Evolutionary conservation across 2,113 vertebrate genomes (phyloP).

Genomic region (Megaceryle maxima): DNA sequence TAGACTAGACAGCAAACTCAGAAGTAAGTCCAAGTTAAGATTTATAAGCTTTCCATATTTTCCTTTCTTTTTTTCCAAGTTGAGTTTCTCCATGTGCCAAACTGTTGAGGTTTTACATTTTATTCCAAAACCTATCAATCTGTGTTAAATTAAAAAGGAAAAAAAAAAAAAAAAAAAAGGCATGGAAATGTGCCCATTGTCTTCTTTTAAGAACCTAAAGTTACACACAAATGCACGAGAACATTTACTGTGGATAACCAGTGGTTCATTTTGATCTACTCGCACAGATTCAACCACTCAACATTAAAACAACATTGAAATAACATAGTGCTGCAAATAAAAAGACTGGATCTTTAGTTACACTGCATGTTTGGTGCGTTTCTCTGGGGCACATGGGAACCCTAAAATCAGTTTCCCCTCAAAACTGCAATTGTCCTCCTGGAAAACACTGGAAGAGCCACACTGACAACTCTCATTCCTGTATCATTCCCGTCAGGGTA

Average conservation of each 20-base stretch:
- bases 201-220: slow-evolving; percentile 65
- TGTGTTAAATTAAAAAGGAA: slow-evolving; percentile 41
- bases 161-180: slow-evolving; percentile 25
- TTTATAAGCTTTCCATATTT: slow-evolving; percentile 68
- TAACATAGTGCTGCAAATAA: not conserved
- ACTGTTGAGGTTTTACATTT: slow-evolving; percentile 63
- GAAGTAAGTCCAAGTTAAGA: slow-evolving; percentile 56
- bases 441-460: not conserved
- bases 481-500: not conserved
- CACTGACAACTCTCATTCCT: not conserved
- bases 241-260: not conserved
- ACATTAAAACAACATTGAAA: not conserved
- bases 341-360: not conserved
- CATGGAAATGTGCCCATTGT: slow-evolving; percentile 61
- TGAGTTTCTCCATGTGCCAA: slow-evolving; percentile 56
- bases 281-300: not conserved
- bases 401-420: not conserved
- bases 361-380: not conserved
- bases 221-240: not conserved
- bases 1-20: slow-evolving; percentile 47
- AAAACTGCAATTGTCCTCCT: not conserved
- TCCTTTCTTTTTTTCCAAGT: slow-evolving; percentile 66
- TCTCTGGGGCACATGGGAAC: not conserved
- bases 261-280: not conserved
- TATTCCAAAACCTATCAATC: slow-evolving; percentile 75